A percentile compares a stretch with the other conserved stretches of the same genome.
phyloP scores from a whole-genome alignment of 1,140 invertebrate species.

The Spodoptera litura region DNA sequence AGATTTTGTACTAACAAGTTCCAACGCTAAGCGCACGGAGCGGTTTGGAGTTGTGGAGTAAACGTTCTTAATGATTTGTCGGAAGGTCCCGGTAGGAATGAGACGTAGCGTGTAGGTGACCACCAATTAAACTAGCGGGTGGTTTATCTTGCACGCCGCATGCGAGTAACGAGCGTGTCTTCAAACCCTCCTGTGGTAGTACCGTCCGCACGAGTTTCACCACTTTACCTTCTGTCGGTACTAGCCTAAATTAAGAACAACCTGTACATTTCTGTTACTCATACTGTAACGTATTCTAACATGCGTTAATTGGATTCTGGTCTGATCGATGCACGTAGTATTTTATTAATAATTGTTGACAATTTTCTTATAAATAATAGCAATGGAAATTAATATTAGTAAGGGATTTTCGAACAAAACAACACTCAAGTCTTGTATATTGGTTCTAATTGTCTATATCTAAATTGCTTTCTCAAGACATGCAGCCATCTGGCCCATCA shows the following conservation, averaged over 20 bases:
- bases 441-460: too few relatives aligned
- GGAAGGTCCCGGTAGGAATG: slow-evolving; percentile 19
- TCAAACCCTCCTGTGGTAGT: slow-evolving; percentile 35
- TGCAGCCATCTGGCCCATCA: slow-evolving; percentile 11
- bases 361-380: too few relatives aligned
- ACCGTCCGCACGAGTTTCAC: neutral
- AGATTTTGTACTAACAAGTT: too few relatives aligned
- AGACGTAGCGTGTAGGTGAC: slow-evolving; percentile 56
- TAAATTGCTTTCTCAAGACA: neutral
- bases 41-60: too few relatives aligned
- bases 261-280: neutral
- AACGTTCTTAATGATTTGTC: slow-evolving; percentile 28
- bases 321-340: too few relatives aligned
- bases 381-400: too few relatives aligned
- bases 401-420: too few relatives aligned
- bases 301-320: too few relatives aligned
- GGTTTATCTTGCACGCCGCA: slow-evolving; percentile 63
- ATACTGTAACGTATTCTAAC: too few relatives aligned
- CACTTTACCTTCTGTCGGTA: neutral
- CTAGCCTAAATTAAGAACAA: slow-evolving; percentile 5
- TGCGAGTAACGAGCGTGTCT: slow-evolving; percentile 66
- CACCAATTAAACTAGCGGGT: slow-evolving; percentile 67
- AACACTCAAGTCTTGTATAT: too few relatives aligned
- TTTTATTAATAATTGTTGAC: too few relatives aligned
- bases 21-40: too few relatives aligned